These are phyloP conservation scores for Tonatia bakeri DNA, from an alignment of 2,113 vertebrate genomes.

Conservation along the genomic window DNA sequence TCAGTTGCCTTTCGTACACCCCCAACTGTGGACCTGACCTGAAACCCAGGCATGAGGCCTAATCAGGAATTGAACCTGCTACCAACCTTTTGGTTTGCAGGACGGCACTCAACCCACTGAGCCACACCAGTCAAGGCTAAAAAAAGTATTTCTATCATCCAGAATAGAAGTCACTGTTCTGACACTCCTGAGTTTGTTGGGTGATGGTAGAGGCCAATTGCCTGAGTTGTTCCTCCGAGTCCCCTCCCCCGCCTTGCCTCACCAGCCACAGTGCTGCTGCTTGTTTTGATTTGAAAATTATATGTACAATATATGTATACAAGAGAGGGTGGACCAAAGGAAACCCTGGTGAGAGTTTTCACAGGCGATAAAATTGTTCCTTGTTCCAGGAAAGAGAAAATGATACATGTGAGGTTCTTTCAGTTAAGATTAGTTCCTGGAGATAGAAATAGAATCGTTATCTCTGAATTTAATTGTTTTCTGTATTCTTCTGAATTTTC, in stretches of 20 bases:
- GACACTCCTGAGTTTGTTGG: not conserved
- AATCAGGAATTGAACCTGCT: too few relatives aligned
- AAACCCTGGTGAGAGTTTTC: not conserved
- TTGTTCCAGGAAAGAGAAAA: slow-evolving; percentile 49
- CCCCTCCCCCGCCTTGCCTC: not conserved
- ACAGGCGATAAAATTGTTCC: slow-evolving; percentile 1
- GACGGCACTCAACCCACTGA: too few relatives aligned
- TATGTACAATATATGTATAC: not conserved
- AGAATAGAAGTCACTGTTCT: not conserved
- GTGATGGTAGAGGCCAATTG: too few relatives aligned
- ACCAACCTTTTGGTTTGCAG: too few relatives aligned
- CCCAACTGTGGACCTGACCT: too few relatives aligned
- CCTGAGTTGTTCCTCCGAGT: not conserved
- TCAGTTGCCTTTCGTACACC: too few relatives aligned
- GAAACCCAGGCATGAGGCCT: too few relatives aligned
- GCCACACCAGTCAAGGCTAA: not conserved
- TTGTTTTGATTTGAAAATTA: not conserved
- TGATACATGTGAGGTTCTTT: not conserved
- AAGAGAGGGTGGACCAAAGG: not conserved
- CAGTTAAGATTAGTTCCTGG: slow-evolving; percentile 4
- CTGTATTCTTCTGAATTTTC: not conserved
- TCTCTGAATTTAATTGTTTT: slow-evolving; percentile 12
- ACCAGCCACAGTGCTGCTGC: not conserved
- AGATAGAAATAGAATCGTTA: not conserved
- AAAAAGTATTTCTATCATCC: not conserved